phyloP scores from a whole-genome alignment of 2,888 invertebrate genomes.

The Drosophila buzzatii region DNA sequence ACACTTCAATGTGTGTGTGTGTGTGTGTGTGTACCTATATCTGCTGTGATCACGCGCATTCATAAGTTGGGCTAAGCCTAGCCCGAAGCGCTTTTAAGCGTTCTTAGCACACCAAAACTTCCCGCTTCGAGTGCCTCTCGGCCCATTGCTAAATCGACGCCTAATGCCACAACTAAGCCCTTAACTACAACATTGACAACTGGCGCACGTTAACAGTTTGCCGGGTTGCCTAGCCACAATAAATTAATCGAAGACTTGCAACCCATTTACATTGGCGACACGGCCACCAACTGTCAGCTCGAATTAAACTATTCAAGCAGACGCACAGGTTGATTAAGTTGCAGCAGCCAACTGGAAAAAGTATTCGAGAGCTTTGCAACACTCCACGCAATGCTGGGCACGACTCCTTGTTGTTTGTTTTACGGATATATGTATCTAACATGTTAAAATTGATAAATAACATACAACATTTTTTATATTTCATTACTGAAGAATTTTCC shows the following conservation, averaged over 20 bases:
- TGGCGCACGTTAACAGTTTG: constrained; percentile 46
- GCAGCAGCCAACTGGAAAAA: not conserved
- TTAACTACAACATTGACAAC: constrained; percentile 79
- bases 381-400: not conserved
- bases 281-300: constrained; percentile 14
- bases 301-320: constrained; percentile 29
- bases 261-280: constrained; percentile 56
- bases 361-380: constrained; percentile 28
- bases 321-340: constrained; percentile 9
- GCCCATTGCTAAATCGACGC: constrained; percentile 68
- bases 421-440: not conserved
- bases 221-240: constrained; percentile 48
- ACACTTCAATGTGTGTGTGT: constrained; percentile 43
- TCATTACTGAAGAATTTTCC: not conserved
- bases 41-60: constrained; percentile 64
- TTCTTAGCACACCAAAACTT: constrained; percentile 64
- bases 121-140: constrained; percentile 28
- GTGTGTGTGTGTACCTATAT: constrained; percentile 12
- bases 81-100: constrained; percentile 74
- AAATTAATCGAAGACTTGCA: constrained; percentile 70
- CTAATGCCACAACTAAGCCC: constrained; percentile 77
- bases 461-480: not conserved
- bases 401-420: no score
- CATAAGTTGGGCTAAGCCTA: constrained; percentile 70
- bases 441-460: not conserved